phyloP scores from a whole-genome alignment of 2,888 invertebrate genomes.

The Vanessa cardui region DNA sequence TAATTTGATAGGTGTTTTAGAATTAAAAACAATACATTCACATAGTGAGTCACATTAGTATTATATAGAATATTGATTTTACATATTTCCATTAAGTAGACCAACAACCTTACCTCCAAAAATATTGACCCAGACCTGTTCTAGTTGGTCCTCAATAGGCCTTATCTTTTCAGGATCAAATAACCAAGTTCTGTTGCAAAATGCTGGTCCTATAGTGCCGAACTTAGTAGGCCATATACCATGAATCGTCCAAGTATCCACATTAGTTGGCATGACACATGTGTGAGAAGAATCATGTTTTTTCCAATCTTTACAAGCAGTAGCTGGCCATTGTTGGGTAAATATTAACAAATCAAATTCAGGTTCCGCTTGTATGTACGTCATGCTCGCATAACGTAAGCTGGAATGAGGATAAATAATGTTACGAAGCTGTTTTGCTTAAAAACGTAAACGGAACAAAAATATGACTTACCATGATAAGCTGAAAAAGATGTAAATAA shows the following conservation, averaged over 20 bases:
- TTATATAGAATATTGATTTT: too few species aligned
- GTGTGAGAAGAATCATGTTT: slow-evolving; percentile 81
- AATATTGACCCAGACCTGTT: slow-evolving; percentile 88
- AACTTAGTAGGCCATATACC: slow-evolving; percentile 92
- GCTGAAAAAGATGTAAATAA: slow-evolving; percentile 10
- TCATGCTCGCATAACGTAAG: slow-evolving; percentile 40
- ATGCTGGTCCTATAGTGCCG: slow-evolving; percentile 86
- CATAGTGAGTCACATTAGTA: too few species aligned
- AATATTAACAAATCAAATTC: slow-evolving; percentile 90
- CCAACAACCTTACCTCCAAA: slow-evolving; percentile 75
- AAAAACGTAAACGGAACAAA: not conserved
- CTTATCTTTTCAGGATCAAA: slow-evolving; percentile 85
- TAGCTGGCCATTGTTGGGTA: slow-evolving; percentile 90
- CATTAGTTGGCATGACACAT: slow-evolving; percentile 84
- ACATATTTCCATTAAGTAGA: not conserved
- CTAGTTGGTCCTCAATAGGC: slow-evolving; percentile 81
- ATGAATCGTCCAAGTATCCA: slow-evolving; percentile 89
- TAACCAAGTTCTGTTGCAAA: slow-evolving; percentile 86
- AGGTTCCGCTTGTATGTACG: slow-evolving; percentile 44
- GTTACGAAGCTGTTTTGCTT: not conserved
- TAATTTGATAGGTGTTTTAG: too few species aligned
- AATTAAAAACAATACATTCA: too few species aligned
- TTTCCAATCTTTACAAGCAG: slow-evolving; percentile 87
- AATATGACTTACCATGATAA: slow-evolving; percentile 22
- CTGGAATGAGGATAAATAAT: slow-evolving; percentile 40